Conservation (phyloP, 2,113 vertebrate genomes). For the Platysternon megacephalum region DNA sequence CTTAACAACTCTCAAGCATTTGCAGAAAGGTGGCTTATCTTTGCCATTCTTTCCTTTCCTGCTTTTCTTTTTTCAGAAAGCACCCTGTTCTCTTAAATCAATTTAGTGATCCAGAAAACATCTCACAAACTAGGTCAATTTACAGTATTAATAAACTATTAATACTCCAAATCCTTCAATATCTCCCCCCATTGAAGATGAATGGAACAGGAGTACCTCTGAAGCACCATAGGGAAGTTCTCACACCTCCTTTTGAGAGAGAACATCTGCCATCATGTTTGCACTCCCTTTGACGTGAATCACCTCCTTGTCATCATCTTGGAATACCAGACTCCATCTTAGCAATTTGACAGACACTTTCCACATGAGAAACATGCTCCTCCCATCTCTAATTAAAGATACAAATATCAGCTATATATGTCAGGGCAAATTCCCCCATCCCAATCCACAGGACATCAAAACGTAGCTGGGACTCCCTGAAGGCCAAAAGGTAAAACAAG, state of each 20-base stretch:
- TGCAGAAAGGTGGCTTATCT: neutral
- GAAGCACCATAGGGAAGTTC: neutral
- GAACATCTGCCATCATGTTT: neutral
- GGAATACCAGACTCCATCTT: neutral
- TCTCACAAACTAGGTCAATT: neutral
- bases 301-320: neutral
- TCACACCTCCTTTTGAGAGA: neutral
- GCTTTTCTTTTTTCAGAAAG: neutral
- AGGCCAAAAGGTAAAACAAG: neutral
- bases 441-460: neutral
- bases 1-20: neutral
- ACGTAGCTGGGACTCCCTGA: neutral
- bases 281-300: neutral
- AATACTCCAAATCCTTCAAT: neutral
- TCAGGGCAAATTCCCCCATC: neutral
- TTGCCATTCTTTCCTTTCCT: neutral
- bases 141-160: neutral
- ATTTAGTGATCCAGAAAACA: neutral
- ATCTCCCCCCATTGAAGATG: neutral
- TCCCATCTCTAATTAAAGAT: neutral
- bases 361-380: neutral
- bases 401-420: neutral
- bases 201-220: neutral
- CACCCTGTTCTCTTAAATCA: neutral
- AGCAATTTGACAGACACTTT: neutral